Base-by-base conservation (phyloP, 2,113 vertebrate genomes). In the Hyperoodon ampullatus region DNA sequence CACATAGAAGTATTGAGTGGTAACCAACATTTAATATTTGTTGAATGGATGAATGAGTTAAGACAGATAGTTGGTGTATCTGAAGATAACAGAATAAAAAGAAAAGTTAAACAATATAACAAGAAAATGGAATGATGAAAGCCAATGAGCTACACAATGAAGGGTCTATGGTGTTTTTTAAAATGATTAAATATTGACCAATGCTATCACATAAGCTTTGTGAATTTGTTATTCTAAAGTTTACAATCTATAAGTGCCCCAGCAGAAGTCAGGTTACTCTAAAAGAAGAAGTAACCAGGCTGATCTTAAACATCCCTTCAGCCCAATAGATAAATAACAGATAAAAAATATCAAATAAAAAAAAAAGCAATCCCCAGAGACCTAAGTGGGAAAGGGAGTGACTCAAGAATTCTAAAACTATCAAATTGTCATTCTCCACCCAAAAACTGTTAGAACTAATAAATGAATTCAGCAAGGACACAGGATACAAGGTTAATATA, bases 151-250 rank as follows among this genome's bases (percentile, higher is more conserved):
- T 82, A 86, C 3, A 85, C 44, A 39, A 6, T 66, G 28, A n/a
- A 75, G 35, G 33, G 0, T 72, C 30, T n/a, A 61, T 61, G 60
- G 60, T 61, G 23, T 61, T 61, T 61, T 26, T 61, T 26, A 28
- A 88, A 94, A 95, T 80, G 23, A 71, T 80, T 88, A 93, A 94
- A 84, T 50, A 35, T 21, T 70, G 35, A 71, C 50, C 28, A 65
- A n/a, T 44, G 44, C 33, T 66, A 26, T 72, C 63, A 83, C 2
- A 39, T 93, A 35, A 55, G 47, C 33, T 83, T 92, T 96, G 26
- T 68, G 42, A 72, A 18, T 53, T 8, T 94, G 35, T 21, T 90
- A 44, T 47, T 68, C 30, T 39, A 70, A 42, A 85, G 55, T 82
- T 23, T 50, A 61, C 1, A 58, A 9, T 88, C 42, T 92, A 23